Evolutionary conservation across 1,140 invertebrate genomes (phyloP), one percentile per base, ranked within the genome.

Genomic region (Lepidurus arcticus): DNA sequence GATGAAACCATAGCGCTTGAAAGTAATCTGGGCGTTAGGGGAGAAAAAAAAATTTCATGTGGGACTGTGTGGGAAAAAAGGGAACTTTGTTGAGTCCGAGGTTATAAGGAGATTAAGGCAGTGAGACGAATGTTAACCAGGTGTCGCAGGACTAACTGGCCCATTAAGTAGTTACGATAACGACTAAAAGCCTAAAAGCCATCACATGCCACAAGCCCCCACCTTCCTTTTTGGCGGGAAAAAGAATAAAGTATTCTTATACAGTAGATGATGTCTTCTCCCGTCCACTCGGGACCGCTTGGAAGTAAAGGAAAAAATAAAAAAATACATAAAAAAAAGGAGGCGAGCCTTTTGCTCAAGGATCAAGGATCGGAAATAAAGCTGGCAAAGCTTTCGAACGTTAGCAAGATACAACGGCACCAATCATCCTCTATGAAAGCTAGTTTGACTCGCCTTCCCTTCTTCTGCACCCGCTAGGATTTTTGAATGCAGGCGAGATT

Each of bases 101-200:
- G 16, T 65, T 65, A 65, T 65, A 65, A 65, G 53, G 21, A 65
- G 53, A 65, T 65, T 65, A 65, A n/a, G 53, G 21, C 53, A 65
- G 53, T 21, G 53, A 65, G 53, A 65, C 53, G 53, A 65, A 65
- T 65, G 53, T 65, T 13, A 65, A 65, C 53, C 53, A 65, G 53
- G 53, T 65, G 53, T 65, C 21, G 53, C 53, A 65, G 16, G 53
- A 34, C 53, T 65, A 65, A 65, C 53, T 65, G 47, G 53, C 21
- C 53, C 53, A 65, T 65, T 65, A 65, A 65, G 53, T 65, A 65
- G 53, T 65, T 65, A 65, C 53, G 53, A 65, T 65, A 65, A 65
- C 53, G 53, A 65, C 53, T 21, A 21, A 65, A 65, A 65, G 53
- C 53, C 53, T 65, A 21, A 65, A 65, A 65, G 53, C 53, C 53